phyloP scores from a whole-genome alignment of 2,797 vertebrate genomes.

The Otus scops region DNA sequence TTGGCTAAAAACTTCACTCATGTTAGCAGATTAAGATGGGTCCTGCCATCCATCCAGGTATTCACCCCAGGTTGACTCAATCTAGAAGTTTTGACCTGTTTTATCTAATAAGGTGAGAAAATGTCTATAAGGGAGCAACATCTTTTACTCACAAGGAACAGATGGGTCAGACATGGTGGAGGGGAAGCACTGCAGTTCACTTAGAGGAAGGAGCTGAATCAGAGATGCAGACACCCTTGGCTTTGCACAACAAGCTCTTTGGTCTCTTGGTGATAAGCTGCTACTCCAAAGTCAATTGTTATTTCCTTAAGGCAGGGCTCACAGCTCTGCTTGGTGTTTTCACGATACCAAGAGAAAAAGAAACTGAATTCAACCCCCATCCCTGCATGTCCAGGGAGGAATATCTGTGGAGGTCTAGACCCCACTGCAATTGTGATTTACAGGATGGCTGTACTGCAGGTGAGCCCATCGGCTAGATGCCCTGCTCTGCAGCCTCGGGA shows the following conservation, averaged over 20 bases:
- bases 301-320: neutral
- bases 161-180: neutral
- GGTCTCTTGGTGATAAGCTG: neutral
- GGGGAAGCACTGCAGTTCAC: neutral
- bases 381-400: neutral
- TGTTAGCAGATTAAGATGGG: neutral
- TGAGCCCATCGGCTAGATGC: neutral
- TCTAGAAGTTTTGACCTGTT: neutral
- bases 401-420: neutral
- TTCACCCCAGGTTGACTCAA: neutral
- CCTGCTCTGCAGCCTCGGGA: neutral
- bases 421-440: neutral
- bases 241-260: neutral
- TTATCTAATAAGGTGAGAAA: neutral
- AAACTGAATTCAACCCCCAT: neutral
- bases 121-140: neutral
- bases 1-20: neutral
- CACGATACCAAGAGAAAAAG: neutral
- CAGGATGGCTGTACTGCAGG: accelerated
- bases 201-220: neutral
- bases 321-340: neutral
- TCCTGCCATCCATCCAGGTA: neutral
- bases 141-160: neutral
- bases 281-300: neutral
- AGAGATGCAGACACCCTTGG: neutral